Base-by-base conservation (phyloP, 2,797 vertebrate species). In the Malurus leucopterus region DNA sequence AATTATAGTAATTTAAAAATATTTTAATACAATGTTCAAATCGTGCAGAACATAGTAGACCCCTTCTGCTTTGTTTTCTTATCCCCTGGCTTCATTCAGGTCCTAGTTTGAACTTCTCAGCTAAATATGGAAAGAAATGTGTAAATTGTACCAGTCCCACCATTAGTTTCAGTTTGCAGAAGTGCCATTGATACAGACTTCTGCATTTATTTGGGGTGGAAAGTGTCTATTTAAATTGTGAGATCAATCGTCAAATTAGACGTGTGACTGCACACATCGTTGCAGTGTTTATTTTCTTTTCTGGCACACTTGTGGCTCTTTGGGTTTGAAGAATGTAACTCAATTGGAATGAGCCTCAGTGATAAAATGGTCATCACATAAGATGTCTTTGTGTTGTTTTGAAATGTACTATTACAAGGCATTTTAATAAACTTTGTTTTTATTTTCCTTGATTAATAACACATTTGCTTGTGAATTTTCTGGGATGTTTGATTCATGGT, bases 381-480 rank as follows among this genome's bases (percentile, higher is more conserved):
- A 92, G 94, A 95, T 94, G 96, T 95, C 97, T 97, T 93, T 97
- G 96, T 95, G 92, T 95, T 96, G 96, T 97, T 97, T 97, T 97
- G 97, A 97, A 98, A 97, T 96, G 96, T 97, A 97, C 95, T 94
- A 94, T 97, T 96, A 96, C 95, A 95, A 96, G 96, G 92, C 94
- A 97, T 98, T 98, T 98, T 99, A 99, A 98, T 99, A 98, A 99
- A 98, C 98, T 97, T 98, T 99, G 98, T 99, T 99, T 99, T 98
- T 98, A 97, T 98, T 98, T 98, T 97, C 93, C 97, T 97, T 99
- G 98, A 99, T 99, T 98, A 98, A 96, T 98, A 99, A 98, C 98
- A 99, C 98, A 99, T 99, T 99, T 98, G 98, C 97, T 95, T 76
- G 97, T 92, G 97, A 96, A 97, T 96, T 95, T 96, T 97, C 98